Evolutionary conservation across 2,113 vertebrate species (phyloP).

Genomic region (Fregata magnificens): DNA sequence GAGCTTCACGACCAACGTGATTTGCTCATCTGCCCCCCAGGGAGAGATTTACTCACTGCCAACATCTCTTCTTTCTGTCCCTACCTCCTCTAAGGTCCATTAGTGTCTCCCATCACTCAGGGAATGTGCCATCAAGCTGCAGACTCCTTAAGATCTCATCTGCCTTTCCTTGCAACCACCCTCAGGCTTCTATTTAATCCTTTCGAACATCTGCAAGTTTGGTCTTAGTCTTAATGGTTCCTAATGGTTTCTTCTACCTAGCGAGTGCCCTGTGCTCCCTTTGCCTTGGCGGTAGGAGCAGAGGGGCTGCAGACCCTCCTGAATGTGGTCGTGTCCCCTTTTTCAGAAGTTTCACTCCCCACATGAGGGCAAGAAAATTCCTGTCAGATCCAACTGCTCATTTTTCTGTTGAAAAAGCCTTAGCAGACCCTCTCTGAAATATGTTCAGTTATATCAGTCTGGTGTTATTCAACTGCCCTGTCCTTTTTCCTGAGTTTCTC

Average conservation of each 20-base stretch:
- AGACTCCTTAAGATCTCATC: neutral
- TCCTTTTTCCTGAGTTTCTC: neutral
- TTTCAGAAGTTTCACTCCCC: accelerated
- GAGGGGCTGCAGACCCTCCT: neutral
- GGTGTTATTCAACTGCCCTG: neutral
- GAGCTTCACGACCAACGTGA: neutral
- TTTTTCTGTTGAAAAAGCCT: neutral
- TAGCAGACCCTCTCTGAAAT: neutral
- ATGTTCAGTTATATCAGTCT: neutral
- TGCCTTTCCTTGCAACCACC: neutral
- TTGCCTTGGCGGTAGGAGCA: neutral
- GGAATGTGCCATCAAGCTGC: neutral
- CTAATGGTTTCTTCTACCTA: neutral
- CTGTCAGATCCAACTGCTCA: neutral
- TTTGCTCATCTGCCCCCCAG: neutral
- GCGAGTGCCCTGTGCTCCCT: accelerated
- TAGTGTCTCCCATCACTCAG: neutral
- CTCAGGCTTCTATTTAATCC: neutral
- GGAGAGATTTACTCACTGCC: neutral
- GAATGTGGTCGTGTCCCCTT: neutral
- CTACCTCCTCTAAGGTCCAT: neutral
- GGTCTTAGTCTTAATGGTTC: neutral
- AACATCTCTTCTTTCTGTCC: neutral
- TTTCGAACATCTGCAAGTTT: neutral
- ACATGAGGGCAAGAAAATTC: neutral